A percentile compares a stretch with the other conserved stretches of the same genome.
These are phyloP conservation scores for Biston stratarius DNA, from an alignment of 2,888 invertebrate species.

Conservation along the genomic window DNA sequence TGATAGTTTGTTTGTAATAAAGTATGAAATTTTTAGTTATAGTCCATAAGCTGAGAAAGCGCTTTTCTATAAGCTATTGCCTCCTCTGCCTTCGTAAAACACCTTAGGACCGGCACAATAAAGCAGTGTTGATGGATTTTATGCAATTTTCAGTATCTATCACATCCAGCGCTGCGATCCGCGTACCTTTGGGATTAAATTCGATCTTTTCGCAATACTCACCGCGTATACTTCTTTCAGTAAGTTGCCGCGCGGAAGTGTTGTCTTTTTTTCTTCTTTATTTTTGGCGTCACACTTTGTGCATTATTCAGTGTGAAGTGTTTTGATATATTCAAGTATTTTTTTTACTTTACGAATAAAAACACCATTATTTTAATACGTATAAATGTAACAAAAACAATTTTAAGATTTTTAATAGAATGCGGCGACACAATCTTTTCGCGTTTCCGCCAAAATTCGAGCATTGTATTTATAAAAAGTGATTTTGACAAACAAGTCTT, in stretches of 20 bases:
- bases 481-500: too few species aligned
- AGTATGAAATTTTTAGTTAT: background rate
- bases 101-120: slow-evolving; percentile 66
- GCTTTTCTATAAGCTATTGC: slow-evolving; percentile 29
- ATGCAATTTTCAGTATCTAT: slow-evolving; percentile 87
- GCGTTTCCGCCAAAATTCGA: too few species aligned
- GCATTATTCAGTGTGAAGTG: too few species aligned
- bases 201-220: slow-evolving; percentile 85
- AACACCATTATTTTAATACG: too few species aligned
- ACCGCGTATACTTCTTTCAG: slow-evolving; percentile 66
- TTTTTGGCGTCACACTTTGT: background rate
- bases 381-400: too few species aligned
- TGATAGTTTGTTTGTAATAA: background rate
- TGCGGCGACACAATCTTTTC: too few species aligned
- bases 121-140: slow-evolving; percentile 83
- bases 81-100: slow-evolving; percentile 53
- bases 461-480: too few species aligned
- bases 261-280: slow-evolving; percentile 1
- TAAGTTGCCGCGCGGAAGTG: slow-evolving; percentile 62
- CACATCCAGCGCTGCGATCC: slow-evolving; percentile 76
- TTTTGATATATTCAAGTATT: too few species aligned
- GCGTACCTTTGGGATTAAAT: slow-evolving; percentile 80
- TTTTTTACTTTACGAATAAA: too few species aligned
- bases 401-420: too few species aligned
- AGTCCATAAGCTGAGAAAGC: background rate